Base-by-base conservation (phyloP, 1,140 invertebrate species). In the Cataglyphis hispanica region DNA sequence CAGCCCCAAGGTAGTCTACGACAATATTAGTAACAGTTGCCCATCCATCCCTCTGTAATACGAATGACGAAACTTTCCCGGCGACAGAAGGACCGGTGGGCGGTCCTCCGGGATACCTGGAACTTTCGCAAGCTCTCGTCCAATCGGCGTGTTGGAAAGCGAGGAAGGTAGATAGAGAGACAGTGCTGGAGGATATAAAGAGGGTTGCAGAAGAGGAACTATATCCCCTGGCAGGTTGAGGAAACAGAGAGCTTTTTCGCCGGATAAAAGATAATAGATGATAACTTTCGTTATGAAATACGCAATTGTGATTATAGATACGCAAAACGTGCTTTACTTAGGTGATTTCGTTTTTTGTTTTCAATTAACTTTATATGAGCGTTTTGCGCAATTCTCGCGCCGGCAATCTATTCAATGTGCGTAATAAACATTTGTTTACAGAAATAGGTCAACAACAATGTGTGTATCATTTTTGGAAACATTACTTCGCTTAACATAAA, bases 91-190 rank as follows among this genome's bases (percentile, higher is more conserved):
- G 86, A 87, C 90, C 91, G 88, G 75, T 93, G 91, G 93, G 93
- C 93, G 93, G 91, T 92, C 81, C 92, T 90, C 87, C 81, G 86
- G 88, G 85, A 89, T 93, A 94, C 92, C 93, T 94, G 92, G 89
- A 92, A 94, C 91, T 94, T 93, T 93, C 90, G 92, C 91, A 93
- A 93, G 93, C 91, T 93, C 90, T 81, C 91, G 90, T 87, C 94
- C 94, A 94, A 94, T 94, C 86, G 88, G 90, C 88, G 81, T 86
- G 75, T 86, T 84, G 80, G 80, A 87, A 85, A 50, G 85, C 50
- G 87, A 58, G 61, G 76, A 64, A 84, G 74, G 61, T 53, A 76
- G 78, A 72, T 67, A 74, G 37, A 88, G 67, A 85, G 69, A 86
- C 80, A 86, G 76, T 19, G 46, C 46, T 19, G 50, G 50, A 66